Base-by-base conservation (phyloP, 1,140 invertebrate genomes). In the Neotoxoptera formosana region DNA sequence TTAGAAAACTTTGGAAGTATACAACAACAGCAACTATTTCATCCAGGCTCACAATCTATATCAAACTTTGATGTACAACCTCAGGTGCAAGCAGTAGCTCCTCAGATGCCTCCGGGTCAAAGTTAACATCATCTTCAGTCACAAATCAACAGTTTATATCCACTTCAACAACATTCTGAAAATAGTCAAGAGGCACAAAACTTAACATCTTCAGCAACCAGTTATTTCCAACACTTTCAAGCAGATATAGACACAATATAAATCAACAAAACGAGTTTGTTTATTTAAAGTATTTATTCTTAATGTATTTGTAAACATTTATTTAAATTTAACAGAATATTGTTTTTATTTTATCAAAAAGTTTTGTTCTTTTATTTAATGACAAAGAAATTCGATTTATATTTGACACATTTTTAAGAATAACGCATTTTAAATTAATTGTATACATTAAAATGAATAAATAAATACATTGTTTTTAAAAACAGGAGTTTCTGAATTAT, bases 201-300 rank as follows among this genome's bases (percentile, higher is more conserved):
- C 81, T 76, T 76, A 76, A 83, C 81, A 83, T 36, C 81, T 83
- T 83, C 81, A 83, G 81, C 81, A 83, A 83, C 81, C n/a, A 83
- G 34, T 36, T 83, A 36, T 83, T 41, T 83, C 36, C 81, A 83
- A 83, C n/a, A 83, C 1, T 83, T 47, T 23, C 83, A 47, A 86
- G 41, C 41, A 86, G 76, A 34, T 83, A 36, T 11, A 48, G 48
- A 48, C 48, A 48, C 11, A 48, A 48, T 48, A 48, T 48, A 48
- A 48, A 48, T 48, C 48, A 48, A 48, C 48, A 48, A 48, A 48
- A 41, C 4, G 4, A 48, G 48, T 48, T 48, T 48, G 48, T 48
- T 48, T 48, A 48, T 48, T 48, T 48, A 48, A 48, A 17, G 48
- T 48, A 48, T 48, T 17, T 48, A 48, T 48, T 48, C 48, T 48